phyloP scores from a whole-genome alignment of 2,797 vertebrate species.

The Varecia variegata region DNA sequence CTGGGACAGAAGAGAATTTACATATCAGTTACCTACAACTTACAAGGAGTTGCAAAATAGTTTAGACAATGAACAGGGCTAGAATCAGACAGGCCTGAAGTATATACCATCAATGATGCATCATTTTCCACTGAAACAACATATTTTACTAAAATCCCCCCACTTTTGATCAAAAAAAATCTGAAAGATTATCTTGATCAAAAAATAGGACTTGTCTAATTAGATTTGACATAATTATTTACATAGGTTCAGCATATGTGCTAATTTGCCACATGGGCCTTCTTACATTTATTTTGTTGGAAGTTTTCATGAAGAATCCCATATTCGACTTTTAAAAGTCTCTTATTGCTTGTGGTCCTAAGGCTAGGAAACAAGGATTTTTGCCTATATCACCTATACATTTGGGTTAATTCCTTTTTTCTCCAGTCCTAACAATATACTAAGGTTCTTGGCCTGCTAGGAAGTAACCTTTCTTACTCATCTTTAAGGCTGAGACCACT shows the following conservation, averaged over 20 bases:
- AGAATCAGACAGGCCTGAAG: neutral
- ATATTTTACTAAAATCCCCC: neutral
- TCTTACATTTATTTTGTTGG: neutral
- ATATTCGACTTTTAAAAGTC: neutral
- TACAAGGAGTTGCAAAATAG: neutral
- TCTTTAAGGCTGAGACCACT: neutral
- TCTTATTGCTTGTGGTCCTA: neutral
- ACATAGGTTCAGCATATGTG: neutral
- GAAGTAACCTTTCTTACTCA: neutral
- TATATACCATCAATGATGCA: neutral
- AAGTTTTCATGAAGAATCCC: neutral
- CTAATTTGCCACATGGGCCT: neutral
- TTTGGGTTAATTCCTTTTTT: neutral
- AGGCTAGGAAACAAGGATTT: neutral
- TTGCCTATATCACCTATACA: neutral
- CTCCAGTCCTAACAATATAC: neutral
- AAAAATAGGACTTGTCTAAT: constrained; percentile 7
- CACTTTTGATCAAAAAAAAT: neutral
- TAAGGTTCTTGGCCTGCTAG: neutral
- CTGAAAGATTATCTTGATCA: neutral
- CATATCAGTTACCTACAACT: neutral
- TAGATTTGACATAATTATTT: neutral
- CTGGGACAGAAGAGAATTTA: neutral
- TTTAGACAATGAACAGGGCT: neutral
- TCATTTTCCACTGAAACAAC: neutral